Base-by-base conservation (phyloP, 2,113 vertebrate genomes). In the Prunella himalayana region DNA sequence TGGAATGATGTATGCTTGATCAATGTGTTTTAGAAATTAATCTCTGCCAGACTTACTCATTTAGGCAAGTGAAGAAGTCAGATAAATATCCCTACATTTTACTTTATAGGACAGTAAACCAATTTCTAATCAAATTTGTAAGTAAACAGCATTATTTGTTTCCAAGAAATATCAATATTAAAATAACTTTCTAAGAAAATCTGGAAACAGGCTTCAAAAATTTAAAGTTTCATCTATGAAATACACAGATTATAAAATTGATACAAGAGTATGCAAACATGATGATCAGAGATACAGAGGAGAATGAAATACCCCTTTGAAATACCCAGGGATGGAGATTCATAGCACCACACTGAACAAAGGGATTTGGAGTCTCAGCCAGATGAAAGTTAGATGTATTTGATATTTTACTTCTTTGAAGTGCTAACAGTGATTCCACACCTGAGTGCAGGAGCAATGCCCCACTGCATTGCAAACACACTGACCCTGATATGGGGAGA, bases 11-110 rank as follows among this genome's bases (percentile, higher is more conserved):
- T 45, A 80, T 82, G 28, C 31, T 81, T 88, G 85, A 95, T 93
- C 85, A 90, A 92, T 92, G 79, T 73, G 72, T 61, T 94, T 90
- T 77, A 63, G 64, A 86, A 88, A 92, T 68, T 25, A 94, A 92
- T 86, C 47, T 85, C 70, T 91, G 53, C 35, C 78, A 70, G 35
- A 93, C 72, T 90, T 80, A 66, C 84, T 92, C 85, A 90, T 90
- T 93, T 64, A 69, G 44, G 85, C 90, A 92, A 94, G 60, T 53
- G 60, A 90, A 94, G 71, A 83, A 81, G 72, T 78, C 90, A 83
- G 44, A 96, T 88, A 94, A 93, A 97, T 88, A 90, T 66, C 54
- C 24, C 35, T 44, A 51, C n/a, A 66, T 93, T 81, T 95, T 88
- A 81, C 51, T 86, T 86, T 60, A 64, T 60, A 49, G 49, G 93